Conservation (phyloP, 2,797 vertebrate genomes). For the Myotis findleyi region DNA sequence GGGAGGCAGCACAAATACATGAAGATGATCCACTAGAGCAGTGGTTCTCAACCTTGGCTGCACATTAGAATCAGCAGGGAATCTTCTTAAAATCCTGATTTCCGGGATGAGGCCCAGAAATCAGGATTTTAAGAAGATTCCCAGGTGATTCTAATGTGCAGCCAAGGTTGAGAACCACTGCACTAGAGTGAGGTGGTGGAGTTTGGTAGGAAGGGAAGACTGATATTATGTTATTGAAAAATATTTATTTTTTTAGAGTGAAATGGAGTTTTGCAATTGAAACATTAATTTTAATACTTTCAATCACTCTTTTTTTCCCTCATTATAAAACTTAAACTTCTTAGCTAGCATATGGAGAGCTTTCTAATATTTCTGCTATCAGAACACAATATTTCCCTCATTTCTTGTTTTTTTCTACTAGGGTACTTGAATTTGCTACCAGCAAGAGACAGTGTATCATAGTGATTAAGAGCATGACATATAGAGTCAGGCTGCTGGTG, state of each 20-base stretch:
- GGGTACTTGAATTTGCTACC: background rate
- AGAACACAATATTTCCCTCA: background rate
- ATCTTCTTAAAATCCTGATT: no score
- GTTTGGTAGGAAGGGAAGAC: background rate
- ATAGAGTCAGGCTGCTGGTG: background rate
- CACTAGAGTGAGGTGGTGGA: background rate
- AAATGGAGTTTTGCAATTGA: background rate
- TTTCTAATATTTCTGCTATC: background rate
- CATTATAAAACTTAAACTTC: background rate
- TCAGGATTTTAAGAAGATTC: no score
- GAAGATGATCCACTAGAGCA: background rate
- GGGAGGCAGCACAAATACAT: background rate
- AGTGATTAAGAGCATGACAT: no score
- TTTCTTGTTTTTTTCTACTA: background rate
- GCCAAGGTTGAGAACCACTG: background rate
- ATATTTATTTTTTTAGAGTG: background rate
- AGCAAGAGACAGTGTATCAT: background rate
- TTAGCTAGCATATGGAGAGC: background rate
- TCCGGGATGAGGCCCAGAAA: no score
- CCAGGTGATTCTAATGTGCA: no score
- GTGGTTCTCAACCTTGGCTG: no score
- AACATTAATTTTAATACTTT: background rate
- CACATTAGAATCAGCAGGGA: no score
- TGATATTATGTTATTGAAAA: background rate
- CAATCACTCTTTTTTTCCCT: background rate